Percentiles rank a stretch among this genome's conserved stretches.
Evolutionary conservation across 2,888 invertebrate species (phyloP).

Genomic region (Eilema griseolum): DNA sequence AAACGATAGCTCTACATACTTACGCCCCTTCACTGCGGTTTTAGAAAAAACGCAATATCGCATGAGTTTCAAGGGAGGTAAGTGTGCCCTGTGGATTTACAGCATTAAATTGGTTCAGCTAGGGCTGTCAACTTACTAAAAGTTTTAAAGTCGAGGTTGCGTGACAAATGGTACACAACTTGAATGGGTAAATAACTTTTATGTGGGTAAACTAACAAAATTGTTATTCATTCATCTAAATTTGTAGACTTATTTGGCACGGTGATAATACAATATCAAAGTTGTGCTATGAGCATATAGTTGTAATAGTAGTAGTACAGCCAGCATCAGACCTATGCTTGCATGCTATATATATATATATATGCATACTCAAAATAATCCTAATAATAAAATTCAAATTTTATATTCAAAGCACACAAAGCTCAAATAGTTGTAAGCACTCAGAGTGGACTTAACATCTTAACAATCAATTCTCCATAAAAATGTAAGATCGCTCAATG

Average conservation of each 20-base stretch:
- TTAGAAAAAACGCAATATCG: conserved; percentile 84
- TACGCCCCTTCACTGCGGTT: conserved; percentile 72
- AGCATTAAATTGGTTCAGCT: conserved; percentile 80
- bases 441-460: too few relatives aligned
- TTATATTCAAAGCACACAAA: too few relatives aligned
- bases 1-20: conserved; percentile 60
- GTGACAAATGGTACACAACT: conserved; percentile 62
- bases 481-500: too few relatives aligned
- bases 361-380: too few relatives aligned
- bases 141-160: conserved; percentile 64
- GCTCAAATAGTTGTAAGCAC: too few relatives aligned
- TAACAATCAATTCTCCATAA: too few relatives aligned
- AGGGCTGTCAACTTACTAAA: conserved; percentile 74
- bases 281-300: too few relatives aligned
- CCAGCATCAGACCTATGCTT: too few relatives aligned
- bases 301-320: too few relatives aligned
- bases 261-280: too few relatives aligned
- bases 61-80: conserved; percentile 82
- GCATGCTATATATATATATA: too few relatives aligned
- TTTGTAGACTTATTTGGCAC: conserved; percentile 53
- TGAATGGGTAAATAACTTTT: conserved; percentile 56
- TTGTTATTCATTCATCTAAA: conserved; percentile 54
- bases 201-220: conserved; percentile 53
- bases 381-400: too few relatives aligned
- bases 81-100: conserved; percentile 85